Evolutionary conservation across 1,140 invertebrate genomes (phyloP).

Genomic region (Cotesia chilonis): DNA sequence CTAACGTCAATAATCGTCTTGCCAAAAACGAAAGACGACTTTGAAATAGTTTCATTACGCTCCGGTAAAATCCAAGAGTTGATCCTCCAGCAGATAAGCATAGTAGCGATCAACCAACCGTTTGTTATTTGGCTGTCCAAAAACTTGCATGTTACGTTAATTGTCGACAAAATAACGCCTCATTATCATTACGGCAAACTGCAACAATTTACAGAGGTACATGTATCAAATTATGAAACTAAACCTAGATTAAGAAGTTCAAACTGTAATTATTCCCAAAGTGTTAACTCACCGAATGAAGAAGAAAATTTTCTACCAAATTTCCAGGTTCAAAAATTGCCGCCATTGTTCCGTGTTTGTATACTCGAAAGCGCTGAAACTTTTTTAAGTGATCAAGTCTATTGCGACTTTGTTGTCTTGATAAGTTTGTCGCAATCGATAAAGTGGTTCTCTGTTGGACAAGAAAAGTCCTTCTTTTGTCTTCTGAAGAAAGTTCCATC

Average conservation of each 20-base stretch:
- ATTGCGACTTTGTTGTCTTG: conserved; percentile 26
- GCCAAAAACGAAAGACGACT: conserved; percentile 65
- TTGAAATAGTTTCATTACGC: conserved; percentile 65
- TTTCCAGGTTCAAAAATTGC: too few relatives aligned
- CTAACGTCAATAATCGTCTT: conserved; percentile 50
- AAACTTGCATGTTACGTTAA: conserved; percentile 51
- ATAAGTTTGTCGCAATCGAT: background rate
- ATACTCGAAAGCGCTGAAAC: too few relatives aligned
- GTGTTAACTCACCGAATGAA: too few relatives aligned
- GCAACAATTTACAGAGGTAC: conserved; percentile 55
- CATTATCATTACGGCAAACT: conserved; percentile 51
- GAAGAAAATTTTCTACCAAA: too few relatives aligned
- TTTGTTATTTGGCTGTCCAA: conserved; percentile 61
- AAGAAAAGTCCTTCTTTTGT: background rate
- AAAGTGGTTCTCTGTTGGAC: conserved; percentile 15
- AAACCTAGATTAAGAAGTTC: background rate
- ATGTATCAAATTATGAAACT: conserved; percentile 42
- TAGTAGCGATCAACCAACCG: conserved; percentile 53
- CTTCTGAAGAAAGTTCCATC: conserved; percentile 2
- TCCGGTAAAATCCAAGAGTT: conserved; percentile 54
- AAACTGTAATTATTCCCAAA: too few relatives aligned
- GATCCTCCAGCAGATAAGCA: conserved; percentile 54
- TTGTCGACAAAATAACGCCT: conserved; percentile 52
- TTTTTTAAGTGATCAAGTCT: background rate
- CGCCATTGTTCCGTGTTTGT: too few relatives aligned